These are phyloP conservation scores for Idaea biselata DNA, from an alignment of 2,888 invertebrate genomes.

Conservation along the genomic window DNA sequence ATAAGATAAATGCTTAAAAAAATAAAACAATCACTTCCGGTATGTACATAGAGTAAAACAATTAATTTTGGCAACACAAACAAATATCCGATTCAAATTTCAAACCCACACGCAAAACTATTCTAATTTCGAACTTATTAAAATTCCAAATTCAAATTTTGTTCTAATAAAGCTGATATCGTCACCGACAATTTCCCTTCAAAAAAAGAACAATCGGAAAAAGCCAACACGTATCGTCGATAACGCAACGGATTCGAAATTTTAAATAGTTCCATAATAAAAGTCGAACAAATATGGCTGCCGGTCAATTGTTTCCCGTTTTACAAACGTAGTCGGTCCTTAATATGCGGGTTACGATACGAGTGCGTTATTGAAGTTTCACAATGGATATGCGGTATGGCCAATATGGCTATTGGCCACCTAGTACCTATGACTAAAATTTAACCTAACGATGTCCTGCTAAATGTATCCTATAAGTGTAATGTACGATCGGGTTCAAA, in stretches of 20 bases:
- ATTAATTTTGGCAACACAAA: not conserved
- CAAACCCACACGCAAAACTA: too few species aligned
- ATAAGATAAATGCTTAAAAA: too few species aligned
- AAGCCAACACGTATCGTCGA: slow-evolving; percentile 74
- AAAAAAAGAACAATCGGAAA: slow-evolving; percentile 71
- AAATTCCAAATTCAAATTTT: not conserved
- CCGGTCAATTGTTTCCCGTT: slow-evolving; percentile 75
- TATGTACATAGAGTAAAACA: too few species aligned
- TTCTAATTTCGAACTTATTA: not conserved
- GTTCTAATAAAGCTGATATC: not conserved
- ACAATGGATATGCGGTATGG: slow-evolving; percentile 69
- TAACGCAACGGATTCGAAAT: slow-evolving; percentile 80
- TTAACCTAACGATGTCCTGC: not conserved
- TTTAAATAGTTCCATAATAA: slow-evolving; percentile 79
- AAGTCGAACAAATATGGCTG: slow-evolving; percentile 73
- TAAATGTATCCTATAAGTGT: too few species aligned
- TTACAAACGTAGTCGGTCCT: slow-evolving; percentile 71
- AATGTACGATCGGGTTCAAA: too few species aligned
- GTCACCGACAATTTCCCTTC: not conserved
- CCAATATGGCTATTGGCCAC: slow-evolving; percentile 52
- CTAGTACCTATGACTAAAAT: slow-evolving; percentile 5
- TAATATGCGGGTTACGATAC: slow-evolving; percentile 79
- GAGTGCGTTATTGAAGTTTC: slow-evolving; percentile 72
- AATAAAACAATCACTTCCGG: too few species aligned
- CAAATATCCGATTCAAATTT: not conserved